Percentiles rank a stretch among this genome's conserved stretches.
Evolutionary conservation across 1,140 invertebrate genomes (phyloP).

Genomic region (Rhizoglyphus robini): DNA sequence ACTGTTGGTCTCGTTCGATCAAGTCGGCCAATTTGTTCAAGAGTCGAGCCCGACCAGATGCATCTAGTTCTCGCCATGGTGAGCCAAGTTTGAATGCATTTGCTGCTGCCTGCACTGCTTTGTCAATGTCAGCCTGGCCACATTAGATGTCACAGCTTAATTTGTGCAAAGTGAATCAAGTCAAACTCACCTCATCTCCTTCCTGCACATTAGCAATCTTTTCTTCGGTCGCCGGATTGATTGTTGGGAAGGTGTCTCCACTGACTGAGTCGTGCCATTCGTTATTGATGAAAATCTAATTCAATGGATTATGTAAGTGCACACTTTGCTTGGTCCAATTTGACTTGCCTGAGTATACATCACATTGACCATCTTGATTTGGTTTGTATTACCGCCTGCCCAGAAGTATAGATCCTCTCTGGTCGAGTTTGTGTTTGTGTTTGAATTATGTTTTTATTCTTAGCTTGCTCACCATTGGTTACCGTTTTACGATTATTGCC

Average conservation of each 20-base stretch:
- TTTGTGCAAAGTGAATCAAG: no score
- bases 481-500: no score
- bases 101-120: neutral
- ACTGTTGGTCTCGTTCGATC: constrained; percentile 57
- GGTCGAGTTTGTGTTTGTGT: no score
- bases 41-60: constrained; percentile 61
- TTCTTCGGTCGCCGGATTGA: constrained; percentile 23
- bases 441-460: no score
- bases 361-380: neutral
- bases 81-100: constrained; percentile 44
- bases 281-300: constrained; percentile 91
- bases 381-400: no score
- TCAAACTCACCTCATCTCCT: no score
- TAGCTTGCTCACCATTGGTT: no score
- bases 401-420: no score
- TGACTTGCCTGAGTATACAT: neutral
- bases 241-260: constrained; percentile 35
- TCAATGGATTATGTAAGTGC: neutral
- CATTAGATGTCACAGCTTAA: no score
- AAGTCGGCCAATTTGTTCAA: constrained; percentile 68
- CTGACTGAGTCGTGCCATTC: constrained; percentile 80
- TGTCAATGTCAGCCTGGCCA: constrained; percentile 7
- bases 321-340: neutral
- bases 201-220: constrained; percentile 20
- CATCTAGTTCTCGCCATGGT: constrained; percentile 79